phyloP scores from a whole-genome alignment of 1,140 invertebrate species.

The Aphaenogaster rudis region DNA sequence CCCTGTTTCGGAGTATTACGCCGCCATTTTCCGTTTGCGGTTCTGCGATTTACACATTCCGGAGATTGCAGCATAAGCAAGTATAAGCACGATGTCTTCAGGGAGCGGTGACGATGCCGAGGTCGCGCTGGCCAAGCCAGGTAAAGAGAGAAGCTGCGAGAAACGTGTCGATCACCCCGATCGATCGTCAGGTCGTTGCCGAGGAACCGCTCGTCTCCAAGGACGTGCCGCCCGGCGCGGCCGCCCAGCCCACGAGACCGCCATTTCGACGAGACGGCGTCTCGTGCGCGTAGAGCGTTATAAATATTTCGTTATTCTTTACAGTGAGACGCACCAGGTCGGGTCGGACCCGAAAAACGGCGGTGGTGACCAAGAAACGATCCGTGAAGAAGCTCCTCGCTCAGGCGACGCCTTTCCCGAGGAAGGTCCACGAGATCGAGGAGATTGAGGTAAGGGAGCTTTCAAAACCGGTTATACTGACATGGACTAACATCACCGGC shows the following conservation, averaged over 20 bases:
- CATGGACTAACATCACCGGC: background rate
- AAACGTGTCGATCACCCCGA: background rate
- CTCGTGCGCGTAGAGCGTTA: conserved; percentile 52
- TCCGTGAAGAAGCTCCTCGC: conserved; percentile 78
- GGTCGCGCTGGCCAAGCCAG: conserved; percentile 78
- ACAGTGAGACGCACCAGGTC: conserved; percentile 81
- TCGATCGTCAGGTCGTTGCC: background rate
- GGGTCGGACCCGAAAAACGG: conserved; percentile 76
- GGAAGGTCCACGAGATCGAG: conserved; percentile 74
- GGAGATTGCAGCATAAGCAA: conserved; percentile 40
- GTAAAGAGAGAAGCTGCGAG: conserved; percentile 67
- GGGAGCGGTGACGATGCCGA: conserved; percentile 83
- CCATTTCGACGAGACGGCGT: conserved; percentile 80
- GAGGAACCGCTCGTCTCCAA: background rate
- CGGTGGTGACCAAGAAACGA: conserved; percentile 78
- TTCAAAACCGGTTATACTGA: background rate
- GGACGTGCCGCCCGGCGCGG: conserved; percentile 49
- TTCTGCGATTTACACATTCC: conserved; percentile 76
- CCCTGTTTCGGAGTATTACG: background rate
- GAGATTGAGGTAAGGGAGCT: conserved; percentile 71
- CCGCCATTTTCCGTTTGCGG: conserved; percentile 69
- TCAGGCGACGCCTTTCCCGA: conserved; percentile 75
- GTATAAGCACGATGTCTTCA: conserved; percentile 76
- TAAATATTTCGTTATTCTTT: conserved; percentile 61
- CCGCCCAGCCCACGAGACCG: conserved; percentile 65